Percentiles rank a stretch among this genome's conserved stretches.
These are phyloP conservation scores for Tichodroma muraria DNA, from an alignment of 2,113 vertebrate species.

Conservation along the genomic window DNA sequence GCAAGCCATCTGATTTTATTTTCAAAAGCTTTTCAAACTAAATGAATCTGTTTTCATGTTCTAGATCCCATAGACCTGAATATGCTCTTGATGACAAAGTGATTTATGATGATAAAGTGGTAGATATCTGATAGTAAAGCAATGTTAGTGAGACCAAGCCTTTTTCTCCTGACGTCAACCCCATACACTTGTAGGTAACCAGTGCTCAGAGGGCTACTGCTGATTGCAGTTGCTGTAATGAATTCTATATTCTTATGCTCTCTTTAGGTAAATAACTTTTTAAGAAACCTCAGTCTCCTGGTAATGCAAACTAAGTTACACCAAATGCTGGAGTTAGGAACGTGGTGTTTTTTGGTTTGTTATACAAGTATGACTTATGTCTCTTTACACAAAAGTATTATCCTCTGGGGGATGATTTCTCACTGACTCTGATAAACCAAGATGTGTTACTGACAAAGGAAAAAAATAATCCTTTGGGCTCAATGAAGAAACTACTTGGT, in stretches of 20 bases:
- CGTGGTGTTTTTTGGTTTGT: accelerated
- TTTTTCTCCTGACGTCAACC: neutral
- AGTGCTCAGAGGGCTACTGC: neutral
- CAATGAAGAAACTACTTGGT: neutral
- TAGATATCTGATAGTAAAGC: neutral
- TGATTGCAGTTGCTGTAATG: neutral
- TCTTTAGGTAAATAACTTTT: neutral
- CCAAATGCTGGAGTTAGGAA: neutral
- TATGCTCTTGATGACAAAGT: neutral
- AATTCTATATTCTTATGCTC: neutral
- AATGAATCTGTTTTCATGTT: neutral
- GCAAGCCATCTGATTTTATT: neutral
- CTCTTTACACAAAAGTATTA: neutral
- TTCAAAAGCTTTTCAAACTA: neutral
- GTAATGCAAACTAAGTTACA: neutral
- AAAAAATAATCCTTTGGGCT: neutral
- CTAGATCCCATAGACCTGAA: neutral
- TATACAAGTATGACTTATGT: neutral
- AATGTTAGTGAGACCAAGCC: neutral
- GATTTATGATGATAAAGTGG: neutral
- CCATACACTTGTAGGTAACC: neutral
- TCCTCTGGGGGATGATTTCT: neutral
- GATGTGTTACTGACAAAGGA: neutral
- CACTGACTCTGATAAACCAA: neutral
- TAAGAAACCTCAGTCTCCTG: neutral